These are phyloP conservation scores for Eretmocerus hayati DNA, from an alignment of 2,888 invertebrate species.

Conservation along the genomic window DNA sequence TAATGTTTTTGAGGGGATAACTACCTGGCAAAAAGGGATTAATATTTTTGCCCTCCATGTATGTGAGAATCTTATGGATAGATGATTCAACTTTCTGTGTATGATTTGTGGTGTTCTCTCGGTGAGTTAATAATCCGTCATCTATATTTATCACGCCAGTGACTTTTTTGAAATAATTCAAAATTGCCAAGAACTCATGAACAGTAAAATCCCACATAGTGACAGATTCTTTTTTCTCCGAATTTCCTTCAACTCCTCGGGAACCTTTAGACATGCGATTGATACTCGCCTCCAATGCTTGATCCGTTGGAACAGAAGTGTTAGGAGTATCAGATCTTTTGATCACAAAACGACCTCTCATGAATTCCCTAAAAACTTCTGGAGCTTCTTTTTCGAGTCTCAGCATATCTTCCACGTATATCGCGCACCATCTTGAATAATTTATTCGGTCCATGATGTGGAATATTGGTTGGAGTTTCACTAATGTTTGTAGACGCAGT, in stretches of 20 bases:
- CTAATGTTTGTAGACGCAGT: constrained; percentile 1
- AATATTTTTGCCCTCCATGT: background rate
- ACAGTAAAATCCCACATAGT: background rate
- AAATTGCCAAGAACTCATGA: background rate
- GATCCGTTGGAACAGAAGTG: constrained; percentile 8
- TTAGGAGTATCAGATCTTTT: constrained; percentile 4
- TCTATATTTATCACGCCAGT: background rate
- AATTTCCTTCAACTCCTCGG: constrained; percentile 7
- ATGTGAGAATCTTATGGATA: background rate
- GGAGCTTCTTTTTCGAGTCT: constrained; percentile 1
- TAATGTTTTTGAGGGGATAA: background rate
- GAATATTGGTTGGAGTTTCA: constrained; percentile 11
- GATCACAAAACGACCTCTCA: constrained; percentile 5
- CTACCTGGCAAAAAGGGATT: background rate
- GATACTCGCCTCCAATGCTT: constrained; percentile 11
- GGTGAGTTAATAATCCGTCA: background rate
- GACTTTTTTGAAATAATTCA: background rate
- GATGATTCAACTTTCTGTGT: background rate
- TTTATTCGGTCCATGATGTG: constrained; percentile 13
- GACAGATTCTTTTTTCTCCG: constrained; percentile 3
- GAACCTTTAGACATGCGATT: constrained; percentile 3
- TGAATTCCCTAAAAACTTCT: constrained; percentile 7
- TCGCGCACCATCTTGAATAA: constrained; percentile 10
- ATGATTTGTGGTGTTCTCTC: background rate
- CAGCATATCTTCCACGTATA: constrained; percentile 13